Percentiles rank a stretch among this genome's conserved stretches.
These are phyloP conservation scores for Drosophila miranda DNA, from an alignment of 1,140 invertebrate genomes.

Conservation along the genomic window DNA sequence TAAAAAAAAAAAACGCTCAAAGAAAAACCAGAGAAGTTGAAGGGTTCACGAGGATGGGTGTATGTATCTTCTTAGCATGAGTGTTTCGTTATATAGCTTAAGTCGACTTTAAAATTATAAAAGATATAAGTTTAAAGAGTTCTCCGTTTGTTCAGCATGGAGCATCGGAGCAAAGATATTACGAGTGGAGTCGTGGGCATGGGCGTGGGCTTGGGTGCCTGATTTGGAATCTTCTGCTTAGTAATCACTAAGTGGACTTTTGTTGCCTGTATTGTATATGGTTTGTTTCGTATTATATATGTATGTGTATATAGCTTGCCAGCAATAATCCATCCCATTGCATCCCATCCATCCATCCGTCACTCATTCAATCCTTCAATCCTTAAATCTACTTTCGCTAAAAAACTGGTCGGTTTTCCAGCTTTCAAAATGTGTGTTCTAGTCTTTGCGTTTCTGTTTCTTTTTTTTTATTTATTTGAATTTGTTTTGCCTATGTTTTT, in stretches of 20 bases:
- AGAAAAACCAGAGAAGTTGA: constrained; percentile 6
- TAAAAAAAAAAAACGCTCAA: constrained; percentile 1
- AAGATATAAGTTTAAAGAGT: constrained; percentile 5
- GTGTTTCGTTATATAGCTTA: constrained; percentile 34
- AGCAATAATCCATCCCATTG: constrained; percentile 16
- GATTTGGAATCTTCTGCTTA: constrained; percentile 24
- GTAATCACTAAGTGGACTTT: constrained; percentile 68
- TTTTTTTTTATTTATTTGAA: constrained; percentile 26
- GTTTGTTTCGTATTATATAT: constrained; percentile 2
- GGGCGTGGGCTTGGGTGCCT: constrained; percentile 4
- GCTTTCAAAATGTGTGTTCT: constrained; percentile 76
- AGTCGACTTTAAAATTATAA: constrained; percentile 41
- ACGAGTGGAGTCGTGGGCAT: too few species aligned
- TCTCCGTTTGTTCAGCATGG: too few species aligned
- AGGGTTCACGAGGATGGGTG: constrained; percentile 15
- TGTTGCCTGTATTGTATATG: constrained; percentile 24
- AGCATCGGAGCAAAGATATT: too few species aligned
- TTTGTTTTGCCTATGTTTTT: constrained; percentile 18
- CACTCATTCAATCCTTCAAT: constrained; percentile 33
- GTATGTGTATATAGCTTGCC: constrained; percentile 57
- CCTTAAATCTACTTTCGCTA: too few species aligned
- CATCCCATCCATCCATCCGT: constrained; percentile 23
- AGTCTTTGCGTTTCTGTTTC: constrained; percentile 78
- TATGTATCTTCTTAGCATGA: constrained; percentile 26
- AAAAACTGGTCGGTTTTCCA: constrained; percentile 46